Percentiles rank a stretch among this genome's conserved stretches.
These are phyloP conservation scores for Eubucco bourcierii DNA, from an alignment of 2,113 vertebrate species.

Conservation along the genomic window DNA sequence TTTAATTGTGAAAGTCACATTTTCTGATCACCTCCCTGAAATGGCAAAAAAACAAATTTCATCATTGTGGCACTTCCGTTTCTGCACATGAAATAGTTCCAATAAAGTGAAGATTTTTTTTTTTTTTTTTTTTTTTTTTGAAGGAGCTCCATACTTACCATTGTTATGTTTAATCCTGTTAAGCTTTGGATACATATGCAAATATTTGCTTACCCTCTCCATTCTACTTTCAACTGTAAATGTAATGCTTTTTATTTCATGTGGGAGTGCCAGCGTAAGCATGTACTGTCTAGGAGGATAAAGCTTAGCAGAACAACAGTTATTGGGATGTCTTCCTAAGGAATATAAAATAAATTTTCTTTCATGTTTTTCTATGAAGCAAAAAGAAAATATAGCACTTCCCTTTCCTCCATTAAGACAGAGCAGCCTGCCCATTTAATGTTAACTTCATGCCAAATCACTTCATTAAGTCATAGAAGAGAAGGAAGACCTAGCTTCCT, in stretches of 20 bases:
- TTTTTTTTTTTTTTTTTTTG: neutral
- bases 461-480: neutral
- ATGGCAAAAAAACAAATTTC: neutral
- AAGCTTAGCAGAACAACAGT: neutral
- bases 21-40: neutral
- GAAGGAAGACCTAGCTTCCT: neutral
- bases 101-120: neutral
- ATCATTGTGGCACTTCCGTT: neutral
- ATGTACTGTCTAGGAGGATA: neutral
- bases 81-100: neutral
- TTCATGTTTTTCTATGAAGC: neutral
- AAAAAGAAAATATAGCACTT: neutral
- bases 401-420: neutral
- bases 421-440: neutral
- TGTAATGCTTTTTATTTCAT: neutral
- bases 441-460: neutral
- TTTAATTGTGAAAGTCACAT: neutral
- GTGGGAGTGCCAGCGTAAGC: neutral
- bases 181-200: constrained; percentile 9
- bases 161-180: constrained; percentile 5
- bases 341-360: constrained; percentile 2
- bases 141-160: neutral
- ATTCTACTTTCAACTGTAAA: constrained; percentile 9
- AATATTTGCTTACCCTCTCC: constrained; percentile 32
- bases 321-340: neutral